Conservation (phyloP, 2,113 vertebrate species). For the Cairina moschata region DNA sequence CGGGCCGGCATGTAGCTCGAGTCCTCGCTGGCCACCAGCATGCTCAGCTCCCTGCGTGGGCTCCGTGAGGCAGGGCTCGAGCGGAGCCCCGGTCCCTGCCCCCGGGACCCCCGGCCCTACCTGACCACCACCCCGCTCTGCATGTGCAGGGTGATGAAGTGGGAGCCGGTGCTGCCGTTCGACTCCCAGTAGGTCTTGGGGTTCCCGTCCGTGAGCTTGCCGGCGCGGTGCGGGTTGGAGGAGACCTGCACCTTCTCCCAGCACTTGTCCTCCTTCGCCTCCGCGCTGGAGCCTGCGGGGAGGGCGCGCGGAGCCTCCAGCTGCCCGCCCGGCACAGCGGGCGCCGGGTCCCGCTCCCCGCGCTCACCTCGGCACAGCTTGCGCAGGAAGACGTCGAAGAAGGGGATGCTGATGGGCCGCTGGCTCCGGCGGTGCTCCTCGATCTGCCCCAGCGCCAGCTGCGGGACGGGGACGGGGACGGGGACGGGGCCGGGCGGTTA, state of each 20-base stretch:
- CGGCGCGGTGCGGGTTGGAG: constrained; percentile 88
- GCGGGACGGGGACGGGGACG: background rate
- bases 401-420: constrained; percentile 91
- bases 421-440: constrained; percentile 93
- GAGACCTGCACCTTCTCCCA: constrained; percentile 98
- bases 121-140: constrained; percentile 89
- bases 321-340: background rate
- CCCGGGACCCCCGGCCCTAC: constrained; percentile 45
- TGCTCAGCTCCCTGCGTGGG: constrained; percentile 84
- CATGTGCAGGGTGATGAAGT: constrained; percentile 94
- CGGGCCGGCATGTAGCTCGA: constrained; percentile 97
- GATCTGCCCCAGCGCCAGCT: constrained; percentile 95
- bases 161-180: constrained; percentile 89
- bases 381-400: constrained; percentile 91
- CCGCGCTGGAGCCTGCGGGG: constrained; percentile 67
- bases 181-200: constrained; percentile 95
- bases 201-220: constrained; percentile 89
- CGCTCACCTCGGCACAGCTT: constrained; percentile 90
- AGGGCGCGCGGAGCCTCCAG: background rate
- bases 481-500: background rate
- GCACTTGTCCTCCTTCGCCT: constrained; percentile 91
- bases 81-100: rapidly evolving
- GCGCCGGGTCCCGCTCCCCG: rapidly evolving
- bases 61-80: background rate
- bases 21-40: constrained; percentile 93